Base-by-base conservation (phyloP, 2,113 vertebrate genomes). In the Rhinolophus sinicus region DNA sequence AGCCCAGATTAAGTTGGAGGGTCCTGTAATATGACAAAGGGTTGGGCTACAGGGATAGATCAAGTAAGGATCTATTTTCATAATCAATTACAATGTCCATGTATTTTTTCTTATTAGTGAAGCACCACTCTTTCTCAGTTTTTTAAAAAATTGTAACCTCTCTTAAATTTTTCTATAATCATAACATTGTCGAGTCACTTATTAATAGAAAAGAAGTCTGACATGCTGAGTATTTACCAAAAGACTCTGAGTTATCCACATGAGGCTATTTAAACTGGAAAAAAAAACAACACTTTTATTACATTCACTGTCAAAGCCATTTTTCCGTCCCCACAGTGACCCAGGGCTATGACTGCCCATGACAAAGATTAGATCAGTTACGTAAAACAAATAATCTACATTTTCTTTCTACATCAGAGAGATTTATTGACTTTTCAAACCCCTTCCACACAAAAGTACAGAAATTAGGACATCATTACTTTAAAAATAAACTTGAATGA, bases 291-390 rank as follows among this genome's bases (percentile, higher is more conserved):
- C 40, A 33, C 38, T 80, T 52, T 35, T 11, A 24, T 52, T 64
- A 33, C 1, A 70, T 47, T 88, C 38, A 81, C 21, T 67, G 47
- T 70, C n/a, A 90, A 88, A 75, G 44, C 22, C 47, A 56, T 70
- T 86, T 83, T 69, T 40, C 56, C 22, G 38, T 78, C 69, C 14
- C 13, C 1, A 8, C 19, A 81, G 24, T 87, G 77, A 88, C 52
- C 60, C 67, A 40, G 65, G n/a, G 56, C 7, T 5, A 2, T 88
- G 89, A 58, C 28, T 47, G 28, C 35, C 35, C 6, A 5, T 19
- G 70, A 69, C 88, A 92, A 78, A 90, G 30, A 88, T 87, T 83
- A 83, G 50, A 65, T 80, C 76, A 70, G 18, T 40, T 83, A 73
- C 35, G 38, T 52, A 58, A 3, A 93, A 56, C 38, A 69, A 76